Evolutionary conservation across 2,797 vertebrate species (phyloP).

Genomic region (Triplophysa bombifrons): DNA sequence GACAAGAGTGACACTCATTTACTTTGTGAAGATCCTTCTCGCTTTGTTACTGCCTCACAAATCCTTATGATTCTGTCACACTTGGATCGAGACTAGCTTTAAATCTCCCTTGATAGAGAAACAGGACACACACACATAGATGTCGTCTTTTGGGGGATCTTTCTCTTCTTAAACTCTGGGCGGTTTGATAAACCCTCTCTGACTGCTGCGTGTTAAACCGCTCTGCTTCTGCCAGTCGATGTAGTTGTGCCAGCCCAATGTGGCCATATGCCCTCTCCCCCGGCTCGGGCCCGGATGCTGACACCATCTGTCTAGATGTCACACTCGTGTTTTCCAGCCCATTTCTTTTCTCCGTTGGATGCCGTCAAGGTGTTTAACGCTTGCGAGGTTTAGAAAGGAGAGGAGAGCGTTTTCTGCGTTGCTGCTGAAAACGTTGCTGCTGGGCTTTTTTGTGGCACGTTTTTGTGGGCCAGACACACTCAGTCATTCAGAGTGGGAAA

Average conservation of each 20-base stretch:
- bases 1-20: constrained; percentile 47
- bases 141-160: constrained; percentile 27
- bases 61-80: constrained; percentile 54
- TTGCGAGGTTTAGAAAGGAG: constrained; percentile 24
- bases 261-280: constrained; percentile 57
- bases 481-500: constrained; percentile 36
- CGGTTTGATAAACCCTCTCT: constrained; percentile 66
- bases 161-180: constrained; percentile 66
- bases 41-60: constrained; percentile 45
- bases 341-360: constrained; percentile 54
- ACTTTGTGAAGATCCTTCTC: constrained; percentile 44
- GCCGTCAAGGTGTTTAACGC: constrained; percentile 50
- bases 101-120: constrained; percentile 51
- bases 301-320: constrained; percentile 69
- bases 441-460: constrained; percentile 20
- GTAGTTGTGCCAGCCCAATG: constrained; percentile 62
- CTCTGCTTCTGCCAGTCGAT: constrained; percentile 66
- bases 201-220: constrained; percentile 42
- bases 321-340: constrained; percentile 64
- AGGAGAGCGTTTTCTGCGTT: constrained; percentile 16
- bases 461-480: constrained; percentile 40
- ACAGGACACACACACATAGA: constrained; percentile 29
- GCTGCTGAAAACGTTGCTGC: not conserved
- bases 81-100: constrained; percentile 61
- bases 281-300: constrained; percentile 66